Evolutionary conservation across 2,797 vertebrate genomes (phyloP).

Genomic region (Sandelia bainsii): DNA sequence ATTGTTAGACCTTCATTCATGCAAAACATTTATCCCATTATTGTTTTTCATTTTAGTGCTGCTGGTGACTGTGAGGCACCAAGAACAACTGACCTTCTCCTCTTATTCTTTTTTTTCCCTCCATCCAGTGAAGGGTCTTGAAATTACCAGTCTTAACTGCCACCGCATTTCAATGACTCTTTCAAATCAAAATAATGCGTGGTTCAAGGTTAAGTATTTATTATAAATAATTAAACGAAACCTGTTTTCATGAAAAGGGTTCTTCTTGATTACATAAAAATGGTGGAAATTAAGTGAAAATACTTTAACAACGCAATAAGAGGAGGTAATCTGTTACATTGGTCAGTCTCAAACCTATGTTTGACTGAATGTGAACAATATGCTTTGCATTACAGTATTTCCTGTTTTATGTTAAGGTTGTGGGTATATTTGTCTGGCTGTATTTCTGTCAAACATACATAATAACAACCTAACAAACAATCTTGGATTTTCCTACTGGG

Average conservation of each 20-base stretch:
- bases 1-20: slow-evolving; percentile 25
- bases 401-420: slow-evolving; percentile 12
- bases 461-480: slow-evolving; percentile 35
- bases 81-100: slow-evolving; percentile 53
- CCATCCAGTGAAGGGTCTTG: slow-evolving; percentile 40
- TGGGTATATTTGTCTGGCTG: slow-evolving; percentile 1
- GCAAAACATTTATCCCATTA: background rate
- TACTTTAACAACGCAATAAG: slow-evolving; percentile 1
- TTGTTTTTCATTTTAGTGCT: slow-evolving; percentile 27
- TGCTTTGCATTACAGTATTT: background rate
- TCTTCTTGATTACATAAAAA: slow-evolving; percentile 46
- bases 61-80: background rate
- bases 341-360: background rate
- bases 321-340: background rate
- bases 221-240: slow-evolving; percentile 60
- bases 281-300: background rate
- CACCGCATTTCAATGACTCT: slow-evolving; percentile 62
- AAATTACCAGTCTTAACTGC: slow-evolving; percentile 59
- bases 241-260: slow-evolving; percentile 23
- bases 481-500: slow-evolving; percentile 7
- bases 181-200: slow-evolving; percentile 53
- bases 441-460: slow-evolving; percentile 21
- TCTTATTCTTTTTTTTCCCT: slow-evolving; percentile 11
- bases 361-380: background rate
- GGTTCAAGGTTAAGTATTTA: slow-evolving; percentile 64